phyloP scores from a whole-genome alignment of 2,797 vertebrate genomes.

The Gallinago nigripennis region DNA sequence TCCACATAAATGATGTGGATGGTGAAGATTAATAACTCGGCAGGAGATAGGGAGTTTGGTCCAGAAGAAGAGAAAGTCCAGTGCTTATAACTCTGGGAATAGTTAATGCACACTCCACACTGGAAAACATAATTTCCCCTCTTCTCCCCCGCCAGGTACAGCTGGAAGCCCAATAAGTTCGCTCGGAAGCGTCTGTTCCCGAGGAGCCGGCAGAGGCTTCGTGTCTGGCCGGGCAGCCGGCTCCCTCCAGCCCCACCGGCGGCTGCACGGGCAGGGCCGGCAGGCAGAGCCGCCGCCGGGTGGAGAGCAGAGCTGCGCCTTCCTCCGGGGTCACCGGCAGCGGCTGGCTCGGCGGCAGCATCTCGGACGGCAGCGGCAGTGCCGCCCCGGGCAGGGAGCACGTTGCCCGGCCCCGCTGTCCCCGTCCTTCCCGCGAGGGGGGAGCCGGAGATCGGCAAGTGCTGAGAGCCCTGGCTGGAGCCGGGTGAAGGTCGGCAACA shows the following conservation, averaged over 20 bases:
- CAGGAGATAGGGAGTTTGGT: neutral
- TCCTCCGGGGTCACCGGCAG: neutral
- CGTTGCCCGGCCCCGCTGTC: neutral
- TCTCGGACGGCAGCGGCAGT: neutral
- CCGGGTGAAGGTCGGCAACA: neutral
- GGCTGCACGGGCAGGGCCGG: neutral
- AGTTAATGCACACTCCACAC: neutral
- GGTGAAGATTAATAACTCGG: slow-evolving; percentile 4
- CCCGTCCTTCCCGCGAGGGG: neutral
- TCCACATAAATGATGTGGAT: neutral
- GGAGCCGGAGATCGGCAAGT: neutral
- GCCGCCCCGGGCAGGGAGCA: neutral
- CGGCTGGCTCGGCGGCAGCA: neutral
- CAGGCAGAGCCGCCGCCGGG: neutral
- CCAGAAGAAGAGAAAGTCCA: neutral
- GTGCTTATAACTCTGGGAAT: neutral
- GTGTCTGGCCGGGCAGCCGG: neutral
- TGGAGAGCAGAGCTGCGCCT: neutral
- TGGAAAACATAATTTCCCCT: neutral
- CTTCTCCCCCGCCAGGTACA: neutral
- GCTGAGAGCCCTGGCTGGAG: neutral
- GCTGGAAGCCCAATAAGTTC: neutral
- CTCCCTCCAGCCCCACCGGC: neutral
- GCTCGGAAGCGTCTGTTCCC: neutral
- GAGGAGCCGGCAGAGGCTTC: neutral